Conservation (phyloP, 2,888 invertebrate genomes). For the Stenoptilia bipunctidactyla region DNA sequence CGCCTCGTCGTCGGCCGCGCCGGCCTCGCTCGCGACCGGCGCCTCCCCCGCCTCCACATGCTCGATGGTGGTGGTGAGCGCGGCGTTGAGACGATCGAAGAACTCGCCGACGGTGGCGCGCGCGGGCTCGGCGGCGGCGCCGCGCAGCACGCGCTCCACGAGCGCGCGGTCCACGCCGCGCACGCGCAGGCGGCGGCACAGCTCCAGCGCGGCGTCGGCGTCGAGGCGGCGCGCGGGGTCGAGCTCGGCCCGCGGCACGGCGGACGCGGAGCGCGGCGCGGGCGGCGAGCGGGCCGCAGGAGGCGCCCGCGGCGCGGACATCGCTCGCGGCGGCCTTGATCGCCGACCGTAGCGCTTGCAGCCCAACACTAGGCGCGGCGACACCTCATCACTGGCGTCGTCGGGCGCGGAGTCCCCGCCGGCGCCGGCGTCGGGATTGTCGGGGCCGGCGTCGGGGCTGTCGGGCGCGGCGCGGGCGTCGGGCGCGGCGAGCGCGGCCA, state of each 20-base stretch:
- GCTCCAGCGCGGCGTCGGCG: slow-evolving; percentile 37
- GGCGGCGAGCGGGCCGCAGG: slow-evolving; percentile 3
- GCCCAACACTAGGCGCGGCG: slow-evolving; percentile 79
- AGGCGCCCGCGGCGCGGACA: slow-evolving; percentile 12
- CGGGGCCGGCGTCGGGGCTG: slow-evolving; percentile 21
- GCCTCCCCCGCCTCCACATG: background rate
- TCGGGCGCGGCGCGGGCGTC: slow-evolving; percentile 26
- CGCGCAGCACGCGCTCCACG: slow-evolving; percentile 43
- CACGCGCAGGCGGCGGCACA: slow-evolving; percentile 51
- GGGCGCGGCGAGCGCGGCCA: slow-evolving; percentile 76
- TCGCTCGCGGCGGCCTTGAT: slow-evolving; percentile 69
- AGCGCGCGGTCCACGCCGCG: slow-evolving; percentile 39
- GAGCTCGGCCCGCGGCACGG: slow-evolving; percentile 17
- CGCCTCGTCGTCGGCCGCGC: slow-evolving; percentile 10
- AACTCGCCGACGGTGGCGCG: slow-evolving; percentile 59
- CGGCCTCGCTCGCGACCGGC: slow-evolving; percentile 13
- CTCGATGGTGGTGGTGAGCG: slow-evolving; percentile 35
- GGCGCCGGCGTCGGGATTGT: slow-evolving; percentile 20
- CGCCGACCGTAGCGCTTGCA: slow-evolving; percentile 82
- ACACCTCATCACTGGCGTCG: slow-evolving; percentile 73
- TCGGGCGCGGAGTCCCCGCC: slow-evolving; percentile 40
- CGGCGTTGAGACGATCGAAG: slow-evolving; percentile 45
- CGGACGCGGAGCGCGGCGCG: slow-evolving; percentile 38
- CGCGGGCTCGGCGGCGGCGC: slow-evolving; percentile 20
- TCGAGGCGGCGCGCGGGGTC: slow-evolving; percentile 29